Conservation (phyloP, 2,888 invertebrate genomes). For the Sphaerophoria taeniata region DNA sequence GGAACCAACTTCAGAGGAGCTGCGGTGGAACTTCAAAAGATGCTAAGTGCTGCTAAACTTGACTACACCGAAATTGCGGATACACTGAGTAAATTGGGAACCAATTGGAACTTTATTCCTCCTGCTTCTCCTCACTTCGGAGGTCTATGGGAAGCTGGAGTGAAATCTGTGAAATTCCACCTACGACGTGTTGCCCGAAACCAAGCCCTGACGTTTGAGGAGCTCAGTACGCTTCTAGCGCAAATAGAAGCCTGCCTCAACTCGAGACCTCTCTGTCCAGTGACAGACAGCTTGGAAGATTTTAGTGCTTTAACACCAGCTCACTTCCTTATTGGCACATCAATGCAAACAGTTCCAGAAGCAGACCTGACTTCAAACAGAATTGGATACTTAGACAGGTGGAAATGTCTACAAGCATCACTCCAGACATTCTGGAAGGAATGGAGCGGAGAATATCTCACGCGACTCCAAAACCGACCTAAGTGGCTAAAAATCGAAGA, state of each 20-base stretch:
- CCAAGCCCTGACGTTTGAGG: constrained; percentile 20
- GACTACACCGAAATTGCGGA: background rate
- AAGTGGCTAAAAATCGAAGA: constrained; percentile 32
- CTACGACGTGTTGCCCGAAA: constrained; percentile 6
- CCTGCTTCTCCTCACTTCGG: too few species aligned
- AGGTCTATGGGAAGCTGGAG: too few species aligned
- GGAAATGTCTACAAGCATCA: constrained; percentile 1
- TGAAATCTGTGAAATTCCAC: background rate
- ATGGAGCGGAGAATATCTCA: constrained; percentile 7
- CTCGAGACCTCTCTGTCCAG: constrained; percentile 10
- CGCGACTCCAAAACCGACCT: constrained; percentile 15
- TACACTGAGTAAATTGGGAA: background rate
- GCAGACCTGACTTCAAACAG: too few species aligned
- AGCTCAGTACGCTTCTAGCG: background rate
- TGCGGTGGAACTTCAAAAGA: constrained; percentile 13
- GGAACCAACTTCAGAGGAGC: constrained; percentile 3
- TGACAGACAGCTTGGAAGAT: constrained; percentile 7
- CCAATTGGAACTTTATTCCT: too few species aligned
- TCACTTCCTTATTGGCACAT: constrained; percentile 9
- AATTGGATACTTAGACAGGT: background rate
- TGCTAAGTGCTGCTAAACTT: background rate
- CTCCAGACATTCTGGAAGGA: background rate
- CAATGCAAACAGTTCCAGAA: background rate
- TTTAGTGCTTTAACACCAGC: constrained; percentile 1
- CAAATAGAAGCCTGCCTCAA: constrained; percentile 26